Evolutionary conservation across 1,140 invertebrate genomes (phyloP).

Genomic region (Homarus americanus): DNA sequence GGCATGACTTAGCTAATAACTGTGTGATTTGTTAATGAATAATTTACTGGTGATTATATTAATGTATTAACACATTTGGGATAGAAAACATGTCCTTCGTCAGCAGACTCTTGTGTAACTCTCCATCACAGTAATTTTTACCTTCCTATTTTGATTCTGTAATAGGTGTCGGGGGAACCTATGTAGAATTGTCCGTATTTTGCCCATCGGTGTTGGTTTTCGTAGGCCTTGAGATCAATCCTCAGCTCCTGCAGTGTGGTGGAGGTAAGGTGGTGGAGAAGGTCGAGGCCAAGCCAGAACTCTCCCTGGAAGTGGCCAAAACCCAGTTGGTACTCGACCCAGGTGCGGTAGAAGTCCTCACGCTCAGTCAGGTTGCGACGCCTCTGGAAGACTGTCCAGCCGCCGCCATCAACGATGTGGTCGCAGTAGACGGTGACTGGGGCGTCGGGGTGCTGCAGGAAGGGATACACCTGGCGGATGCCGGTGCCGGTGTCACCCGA

Average conservation of each 20-base stretch:
- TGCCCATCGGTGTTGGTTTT: conserved; percentile 68
- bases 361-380: conserved; percentile 57
- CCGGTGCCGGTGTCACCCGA: neutral
- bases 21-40: too few relatives aligned
- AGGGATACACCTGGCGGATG: conserved; percentile 17
- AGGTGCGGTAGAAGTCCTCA: conserved; percentile 73
- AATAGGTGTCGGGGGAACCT: neutral
- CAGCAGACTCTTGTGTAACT: too few relatives aligned
- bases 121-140: neutral
- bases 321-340: conserved; percentile 73
- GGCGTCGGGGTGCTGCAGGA: neutral
- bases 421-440: conserved; percentile 75
- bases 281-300: conserved; percentile 53
- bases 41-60: too few relatives aligned
- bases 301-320: conserved; percentile 68
- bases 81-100: too few relatives aligned
- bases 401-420: conserved; percentile 76
- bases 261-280: conserved; percentile 73
- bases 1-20: too few relatives aligned
- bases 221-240: conserved; percentile 75
- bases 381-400: conserved; percentile 77
- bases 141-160: neutral
- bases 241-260: conserved; percentile 68
- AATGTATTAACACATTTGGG: too few relatives aligned
- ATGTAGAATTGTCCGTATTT: conserved; percentile 66